These are phyloP conservation scores for Takifugu rubripes DNA, from an alignment of 2,797 vertebrate species.

Conservation along the genomic window DNA sequence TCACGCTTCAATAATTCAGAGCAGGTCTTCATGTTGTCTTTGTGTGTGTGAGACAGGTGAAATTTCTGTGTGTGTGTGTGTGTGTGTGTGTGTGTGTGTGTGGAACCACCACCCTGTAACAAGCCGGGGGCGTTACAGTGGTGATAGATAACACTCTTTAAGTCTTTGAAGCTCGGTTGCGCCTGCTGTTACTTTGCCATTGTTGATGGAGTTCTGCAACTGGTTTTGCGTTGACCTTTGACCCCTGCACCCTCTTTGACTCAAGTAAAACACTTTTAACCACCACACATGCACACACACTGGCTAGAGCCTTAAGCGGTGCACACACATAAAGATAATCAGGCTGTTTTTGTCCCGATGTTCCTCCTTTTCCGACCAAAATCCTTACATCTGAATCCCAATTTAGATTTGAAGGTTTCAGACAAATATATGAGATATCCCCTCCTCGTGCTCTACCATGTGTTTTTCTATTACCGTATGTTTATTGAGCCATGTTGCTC, in stretches of 20 bases:
- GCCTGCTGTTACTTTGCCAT: background rate
- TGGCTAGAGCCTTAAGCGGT: slow-evolving; percentile 3
- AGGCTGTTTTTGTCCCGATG: too few species aligned
- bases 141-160: too few species aligned
- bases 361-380: background rate
- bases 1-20: too few species aligned
- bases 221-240: slow-evolving; percentile 27
- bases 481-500: slow-evolving; percentile 7
- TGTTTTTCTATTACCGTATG: slow-evolving; percentile 14
- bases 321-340: too few species aligned
- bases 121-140: too few species aligned
- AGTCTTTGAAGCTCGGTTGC: background rate
- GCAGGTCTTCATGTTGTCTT: too few species aligned
- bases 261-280: slow-evolving; percentile 18
- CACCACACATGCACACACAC: slow-evolving; percentile 20
- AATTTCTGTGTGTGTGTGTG: too few species aligned
- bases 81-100: too few species aligned
- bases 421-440: too few species aligned
- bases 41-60: too few species aligned
- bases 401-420: too few species aligned
- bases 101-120: too few species aligned
- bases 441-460: background rate
- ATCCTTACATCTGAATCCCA: slow-evolving; percentile 39
- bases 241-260: slow-evolving; percentile 1
- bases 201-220: slow-evolving; percentile 6